Evolutionary conservation across 2,113 vertebrate genomes (phyloP).

Genomic region (Oenanthe oenanthe): DNA sequence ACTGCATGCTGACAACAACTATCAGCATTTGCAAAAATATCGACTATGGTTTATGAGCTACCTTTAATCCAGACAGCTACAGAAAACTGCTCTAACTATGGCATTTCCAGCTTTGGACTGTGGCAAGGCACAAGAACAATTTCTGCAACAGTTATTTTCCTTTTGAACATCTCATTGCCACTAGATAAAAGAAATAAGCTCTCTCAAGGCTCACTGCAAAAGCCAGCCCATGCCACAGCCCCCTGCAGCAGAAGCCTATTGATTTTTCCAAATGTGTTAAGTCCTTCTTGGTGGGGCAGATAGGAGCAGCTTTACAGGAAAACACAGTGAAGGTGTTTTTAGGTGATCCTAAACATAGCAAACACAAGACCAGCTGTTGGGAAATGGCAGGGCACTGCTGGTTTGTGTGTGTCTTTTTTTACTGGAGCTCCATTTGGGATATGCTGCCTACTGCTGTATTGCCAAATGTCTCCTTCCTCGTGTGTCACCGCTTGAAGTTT

Average conservation of each 20-base stretch:
- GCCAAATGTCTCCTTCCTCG: not conserved
- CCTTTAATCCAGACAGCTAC: not conserved
- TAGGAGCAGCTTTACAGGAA: not conserved
- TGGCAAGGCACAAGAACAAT: not conserved
- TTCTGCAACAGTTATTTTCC: not conserved
- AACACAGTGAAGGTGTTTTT: not conserved
- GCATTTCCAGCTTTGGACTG: not conserved
- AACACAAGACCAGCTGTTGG: not conserved
- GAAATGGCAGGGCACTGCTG: not conserved
- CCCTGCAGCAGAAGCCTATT: not conserved
- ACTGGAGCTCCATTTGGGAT: not conserved
- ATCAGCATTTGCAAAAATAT: not conserved
- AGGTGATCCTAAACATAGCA: not conserved
- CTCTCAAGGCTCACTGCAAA: not conserved
- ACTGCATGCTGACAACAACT: not conserved
- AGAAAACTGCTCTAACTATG: not conserved
- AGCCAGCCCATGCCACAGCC: not conserved
- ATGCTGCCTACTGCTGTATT: rapidly evolving
- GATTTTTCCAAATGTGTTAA: not conserved
- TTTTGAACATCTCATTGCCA: not conserved
- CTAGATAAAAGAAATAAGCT: not conserved
- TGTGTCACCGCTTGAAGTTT: not conserved
- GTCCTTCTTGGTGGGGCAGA: not conserved
- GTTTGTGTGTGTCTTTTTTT: not conserved
- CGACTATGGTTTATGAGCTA: not conserved